Evolutionary conservation across 2,113 vertebrate species (phyloP), one percentile per base, ranked within the genome.

Genomic region (Accipiter cooperii): DNA sequence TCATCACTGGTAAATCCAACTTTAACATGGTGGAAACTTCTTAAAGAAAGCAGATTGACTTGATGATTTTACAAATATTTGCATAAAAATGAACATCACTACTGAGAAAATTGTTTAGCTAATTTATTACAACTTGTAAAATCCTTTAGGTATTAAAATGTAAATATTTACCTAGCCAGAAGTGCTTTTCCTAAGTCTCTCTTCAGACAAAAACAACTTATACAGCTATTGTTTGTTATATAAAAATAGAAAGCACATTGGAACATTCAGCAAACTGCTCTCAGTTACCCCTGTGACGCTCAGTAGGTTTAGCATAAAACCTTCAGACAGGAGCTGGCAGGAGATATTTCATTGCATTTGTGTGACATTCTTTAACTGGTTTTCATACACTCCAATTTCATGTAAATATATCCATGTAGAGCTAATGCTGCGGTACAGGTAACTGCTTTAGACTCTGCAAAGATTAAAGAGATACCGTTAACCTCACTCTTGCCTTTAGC

Each of bases 41-140:
- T 92, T 90, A 20, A 84, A 93, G 51, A 86, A 57, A 71, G 42
- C 46, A 87, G 63, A 89, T 81, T 89, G 89, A 81, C 91, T 85
- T 92, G n/a, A 52, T 40, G 38, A 89, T 93, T 97, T 97, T 97
- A 77, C 89, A 95, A 87, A 76, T 89, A 94, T 91, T 96, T 96
- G 49, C 78, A 83, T 69, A 93, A 97, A 97, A 97, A 92, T 46
- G 29, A 96, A 36, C 58, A 84, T 83, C 46, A 81, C 65, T 64
- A 54, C 34, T 42, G 42, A 78, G 85, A 97, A 96, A 77, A 66
- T 78, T 80, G 57, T 94, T 90, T 96, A 79, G 64, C 82, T 97
- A 79, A 81, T 96, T 92, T 80, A 96, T 96, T 96, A 79, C 87
- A 91, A 93, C 80, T 96, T 82, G 46, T 82, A 93, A 84, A 85